Conservation (phyloP, 2,797 vertebrate genomes). For the Coregonus suidteri region DNA sequence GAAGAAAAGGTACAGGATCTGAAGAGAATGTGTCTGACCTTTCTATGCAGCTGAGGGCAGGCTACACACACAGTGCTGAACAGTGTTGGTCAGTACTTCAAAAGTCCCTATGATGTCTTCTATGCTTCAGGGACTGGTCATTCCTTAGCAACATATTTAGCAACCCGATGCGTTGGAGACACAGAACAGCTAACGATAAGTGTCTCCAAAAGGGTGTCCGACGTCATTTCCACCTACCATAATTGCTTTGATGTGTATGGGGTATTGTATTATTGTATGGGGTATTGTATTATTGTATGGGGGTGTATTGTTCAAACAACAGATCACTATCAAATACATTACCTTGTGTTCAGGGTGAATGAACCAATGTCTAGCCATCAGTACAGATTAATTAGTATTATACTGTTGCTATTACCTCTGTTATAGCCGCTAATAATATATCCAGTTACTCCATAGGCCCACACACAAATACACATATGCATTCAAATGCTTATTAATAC, state of each 20-base stretch:
- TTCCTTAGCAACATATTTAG: too few relatives aligned
- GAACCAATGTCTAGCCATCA: not conserved
- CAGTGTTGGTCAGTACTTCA: not conserved
- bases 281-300: too few relatives aligned
- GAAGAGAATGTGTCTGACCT: conserved; percentile 19
- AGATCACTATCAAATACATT: not conserved
- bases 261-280: too few relatives aligned
- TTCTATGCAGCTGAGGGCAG: conserved; percentile 21
- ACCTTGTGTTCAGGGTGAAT: not conserved
- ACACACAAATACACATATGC: conserved; percentile 22
- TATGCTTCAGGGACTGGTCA: too few relatives aligned
- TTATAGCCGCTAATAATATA: not conserved
- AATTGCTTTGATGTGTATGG: too few relatives aligned
- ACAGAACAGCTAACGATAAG: too few relatives aligned
- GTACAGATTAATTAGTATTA: not conserved
- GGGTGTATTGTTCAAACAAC: not conserved
- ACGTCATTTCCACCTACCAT: too few relatives aligned
- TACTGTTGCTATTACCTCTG: not conserved
- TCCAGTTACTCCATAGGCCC: conserved; percentile 12
- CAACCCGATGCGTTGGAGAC: too few relatives aligned
- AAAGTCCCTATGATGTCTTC: too few relatives aligned
- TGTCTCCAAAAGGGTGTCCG: too few relatives aligned
- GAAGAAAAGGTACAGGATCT: conserved; percentile 30
- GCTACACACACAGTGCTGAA: conserved; percentile 7
- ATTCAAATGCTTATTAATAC: not conserved